Base-by-base conservation (phyloP, 2,113 vertebrate species). In the Globicephala melas region DNA sequence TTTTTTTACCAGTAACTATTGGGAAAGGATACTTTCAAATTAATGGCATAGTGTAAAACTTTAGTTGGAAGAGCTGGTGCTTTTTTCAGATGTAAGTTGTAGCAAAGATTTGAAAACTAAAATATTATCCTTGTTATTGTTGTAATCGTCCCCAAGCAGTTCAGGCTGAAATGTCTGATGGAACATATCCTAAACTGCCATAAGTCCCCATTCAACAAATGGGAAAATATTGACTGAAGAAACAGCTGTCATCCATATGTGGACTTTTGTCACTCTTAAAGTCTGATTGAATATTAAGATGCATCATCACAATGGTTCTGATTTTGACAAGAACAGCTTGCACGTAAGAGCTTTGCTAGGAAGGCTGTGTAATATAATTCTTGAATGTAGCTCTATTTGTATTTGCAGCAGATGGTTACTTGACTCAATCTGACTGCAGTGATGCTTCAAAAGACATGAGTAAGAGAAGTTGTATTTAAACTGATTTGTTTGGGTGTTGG, bases 221-320 rank as follows among this genome's bases (percentile, higher is more conserved):
- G 98, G 80, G 98, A 98, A 98, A 99, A 99, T 99, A 99, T 99
- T 99, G 99, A 98, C 98, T 98, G 97, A 98, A 95, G 98, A 98
- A 98, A 98, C 99, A 99, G 98, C 98, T 99, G 98, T 97, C 98
- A 99, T 97, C 98, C 98, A 99, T 99, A 99, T 99, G 99, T 98
- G 98, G 98, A 99, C 98, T 99, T 99, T 98, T 98, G 98, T 99
- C 98, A 99, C 98, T 98, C 98, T 98, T 98, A 98, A 99, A 98
- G 96, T 97, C 98, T 98, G 98, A 98, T 97, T 94, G 95, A 98
- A 98, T 99, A 98, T 99, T 99, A 99, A 98, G 98, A 98, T 98
- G 98, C 96, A 98, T 98, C 98, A 99, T 98, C 97, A 97, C 98
- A 98, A 98, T 98, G 98, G 97, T 98, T 99, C 97, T 88, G 98